phyloP scores from a whole-genome alignment of 2,113 vertebrate species.

The Passer domesticus region DNA sequence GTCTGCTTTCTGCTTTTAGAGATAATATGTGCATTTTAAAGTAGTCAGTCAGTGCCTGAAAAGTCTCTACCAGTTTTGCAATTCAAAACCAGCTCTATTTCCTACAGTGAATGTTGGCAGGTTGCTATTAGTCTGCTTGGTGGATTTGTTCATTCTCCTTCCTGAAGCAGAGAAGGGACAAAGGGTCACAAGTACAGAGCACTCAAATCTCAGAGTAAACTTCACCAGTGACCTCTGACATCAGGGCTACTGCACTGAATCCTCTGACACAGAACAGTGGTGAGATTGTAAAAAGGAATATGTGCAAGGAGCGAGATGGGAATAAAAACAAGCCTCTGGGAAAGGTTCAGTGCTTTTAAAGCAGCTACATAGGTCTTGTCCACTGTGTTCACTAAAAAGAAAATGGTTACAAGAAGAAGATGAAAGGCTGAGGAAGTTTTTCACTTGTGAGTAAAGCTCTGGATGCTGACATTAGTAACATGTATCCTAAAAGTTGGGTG shows the following conservation, averaged over 20 bases:
- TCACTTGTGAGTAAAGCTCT: background rate
- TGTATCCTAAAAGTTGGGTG: background rate
- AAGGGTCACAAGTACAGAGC: slow-evolving; percentile 1
- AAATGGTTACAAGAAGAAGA: background rate
- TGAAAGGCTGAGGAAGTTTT: background rate
- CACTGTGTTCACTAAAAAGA: background rate
- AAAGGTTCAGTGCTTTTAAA: background rate
- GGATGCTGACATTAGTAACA: background rate
- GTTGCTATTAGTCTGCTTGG: background rate
- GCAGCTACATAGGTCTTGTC: background rate
- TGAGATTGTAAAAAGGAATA: background rate
- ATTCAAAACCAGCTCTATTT: slow-evolving; percentile 15
- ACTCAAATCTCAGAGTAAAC: background rate
- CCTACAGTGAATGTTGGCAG: background rate
- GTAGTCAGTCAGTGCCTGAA: background rate
- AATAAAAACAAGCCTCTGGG: background rate
- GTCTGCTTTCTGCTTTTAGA: background rate
- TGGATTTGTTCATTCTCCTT: slow-evolving; percentile 9
- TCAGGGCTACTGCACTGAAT: background rate
- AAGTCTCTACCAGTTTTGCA: slow-evolving; percentile 31
- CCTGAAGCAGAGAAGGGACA: background rate
- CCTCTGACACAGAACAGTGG: background rate
- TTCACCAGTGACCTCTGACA: background rate
- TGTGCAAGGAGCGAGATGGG: background rate
- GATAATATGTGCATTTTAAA: background rate